Base-by-base conservation (phyloP, 2,797 vertebrate genomes). In the Myotis vivesi region DNA sequence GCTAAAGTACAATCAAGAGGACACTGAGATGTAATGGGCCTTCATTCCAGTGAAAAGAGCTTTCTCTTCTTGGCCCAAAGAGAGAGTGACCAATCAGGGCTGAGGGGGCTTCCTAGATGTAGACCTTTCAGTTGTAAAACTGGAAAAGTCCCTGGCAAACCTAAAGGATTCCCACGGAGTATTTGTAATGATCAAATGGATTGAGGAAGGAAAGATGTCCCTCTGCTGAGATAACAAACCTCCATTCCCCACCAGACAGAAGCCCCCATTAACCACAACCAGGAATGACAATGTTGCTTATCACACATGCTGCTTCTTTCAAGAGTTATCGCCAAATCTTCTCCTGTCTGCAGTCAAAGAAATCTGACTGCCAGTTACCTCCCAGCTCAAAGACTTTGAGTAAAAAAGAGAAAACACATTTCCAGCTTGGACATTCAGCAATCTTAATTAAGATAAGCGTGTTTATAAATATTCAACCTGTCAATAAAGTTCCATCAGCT, bases 381-480 rank as follows among this genome's bases (percentile, higher is more conserved):
- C 44, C 23, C 19, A 79, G 17, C 49, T 88, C 79, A 85, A 77
- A 91, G 68, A 44, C 28, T 33, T 22, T 83, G 33, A 36, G 5
- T 76, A 25, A 49, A 57, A 69, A 28, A 73, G 6, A 41, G 36
- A 57, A 86, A 91, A 75, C 44, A 51, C 41, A 79, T 92, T 83
- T 89, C n/a, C 64, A 92, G 51, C 33, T 44, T 73, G 77, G 51
- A 11, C 57, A 80, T 25, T 84, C 46, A 72, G 77, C 87, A 91
- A 38, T 86, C 79, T 89, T 87, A 84, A 91, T 96, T 86, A 95
- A 93, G 66, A 93, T 96, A 92, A 86, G 53, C 62, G 33, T 76
- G 10, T n/a, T 97, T 89, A 93, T 85, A 94, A 95, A 94, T 93
- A 95, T 66, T 79, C 71, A 83, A 73, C 36, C n/a, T 83, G n/a